Evolutionary conservation across 2,888 invertebrate genomes (phyloP), one percentile per base, ranked within the genome.

Genomic region (Spodoptera picta): DNA sequence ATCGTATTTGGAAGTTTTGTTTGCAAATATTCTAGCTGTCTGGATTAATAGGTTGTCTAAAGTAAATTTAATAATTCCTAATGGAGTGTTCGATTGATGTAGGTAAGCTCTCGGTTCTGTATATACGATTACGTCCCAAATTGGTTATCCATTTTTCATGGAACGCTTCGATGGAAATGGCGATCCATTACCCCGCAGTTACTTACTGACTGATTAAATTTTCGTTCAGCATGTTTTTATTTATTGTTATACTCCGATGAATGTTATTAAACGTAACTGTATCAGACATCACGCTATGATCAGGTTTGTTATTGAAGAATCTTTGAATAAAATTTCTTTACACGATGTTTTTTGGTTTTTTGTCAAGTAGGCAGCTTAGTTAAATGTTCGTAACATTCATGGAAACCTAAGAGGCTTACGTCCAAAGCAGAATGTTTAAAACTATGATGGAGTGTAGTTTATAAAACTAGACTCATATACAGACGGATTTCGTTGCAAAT

Each of bases 91-190:
- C 27, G 6, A 41, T 54, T 31, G 54, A 44, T 53, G 10, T 31
- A 46, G 50, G 47, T 42, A 36, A 53, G 51, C 31, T 42, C 52
- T 59, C 59, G 48, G 24, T 46, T 19, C 1, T 27, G 48, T 57
- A 14, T 46, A 46, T 7, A n/a, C 14, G 47, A 27, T 43, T 7
- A 52, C 27, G 31, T 36, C n/a, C 41, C 54, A 53, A 65, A 65
- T 59, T 65, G 50, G 43, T 24, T 45, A 46, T 10, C 49, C 41
- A 57, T 54, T 50, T 57, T 60, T 73, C 61, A 56, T 45, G 44
- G 48, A 51, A 66, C 49, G 67, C 12, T 43, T 43, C 36, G 44
- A 57, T 54, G 24, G 57, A 48, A 61, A 45, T 23, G 48, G 31
- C 12, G 54, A 43, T 54, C 52, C 61, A 48, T 53, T 70, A 70